Evolutionary conservation across 2,113 vertebrate genomes (phyloP).

Genomic region (Cinclus mexicanus): DNA sequence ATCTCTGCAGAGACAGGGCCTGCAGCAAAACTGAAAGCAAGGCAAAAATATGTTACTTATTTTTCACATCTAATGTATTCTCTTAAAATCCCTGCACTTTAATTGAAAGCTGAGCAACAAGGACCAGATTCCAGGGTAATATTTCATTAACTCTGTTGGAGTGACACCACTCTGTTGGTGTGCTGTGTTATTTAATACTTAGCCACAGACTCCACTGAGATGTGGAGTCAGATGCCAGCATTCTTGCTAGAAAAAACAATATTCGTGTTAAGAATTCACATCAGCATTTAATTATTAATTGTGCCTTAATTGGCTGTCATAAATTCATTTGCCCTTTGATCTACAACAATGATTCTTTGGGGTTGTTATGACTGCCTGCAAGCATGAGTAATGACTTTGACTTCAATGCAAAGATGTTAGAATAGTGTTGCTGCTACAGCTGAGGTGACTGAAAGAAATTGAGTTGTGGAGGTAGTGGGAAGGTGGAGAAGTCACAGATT

Average conservation of each 20-base stretch:
- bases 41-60: not conserved
- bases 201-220: not conserved
- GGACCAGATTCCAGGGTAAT: not conserved
- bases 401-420: not conserved
- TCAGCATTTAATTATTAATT: slow-evolving; percentile 65
- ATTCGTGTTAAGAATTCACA: slow-evolving; percentile 28
- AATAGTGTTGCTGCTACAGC: not conserved
- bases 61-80: not conserved
- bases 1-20: not conserved
- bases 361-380: slow-evolving; percentile 42
- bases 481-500: not conserved
- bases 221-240: not conserved
- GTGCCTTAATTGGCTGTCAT: slow-evolving; percentile 63
- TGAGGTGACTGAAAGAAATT: not conserved
- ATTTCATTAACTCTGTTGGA: not conserved
- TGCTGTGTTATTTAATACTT: not conserved
- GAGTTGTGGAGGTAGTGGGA: not conserved
- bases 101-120: not conserved
- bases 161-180: not conserved
- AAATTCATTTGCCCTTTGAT: slow-evolving; percentile 68
- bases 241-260: slow-evolving; percentile 14
- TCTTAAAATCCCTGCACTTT: not conserved
- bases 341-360: slow-evolving; percentile 21
- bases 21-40: not conserved
- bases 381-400: not conserved